Conservation (phyloP, 2,113 vertebrate genomes). For the Chiloscyllium plagiosum region DNA sequence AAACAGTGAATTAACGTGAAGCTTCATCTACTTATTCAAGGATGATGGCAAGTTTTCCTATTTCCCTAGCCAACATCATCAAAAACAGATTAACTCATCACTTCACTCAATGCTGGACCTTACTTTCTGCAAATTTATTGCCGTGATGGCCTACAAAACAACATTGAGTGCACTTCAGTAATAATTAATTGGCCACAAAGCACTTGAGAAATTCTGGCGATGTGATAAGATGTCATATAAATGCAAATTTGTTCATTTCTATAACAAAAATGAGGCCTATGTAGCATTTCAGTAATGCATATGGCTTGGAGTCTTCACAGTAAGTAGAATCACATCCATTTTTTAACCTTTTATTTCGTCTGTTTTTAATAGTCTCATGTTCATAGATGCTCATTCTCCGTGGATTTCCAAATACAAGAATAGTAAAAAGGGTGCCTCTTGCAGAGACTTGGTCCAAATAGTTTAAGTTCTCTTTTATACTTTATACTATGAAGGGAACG, state of each 20-base stretch:
- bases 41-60: background rate
- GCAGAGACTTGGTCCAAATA: background rate
- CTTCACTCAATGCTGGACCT: background rate
- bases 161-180: background rate
- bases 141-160: background rate
- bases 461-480: background rate
- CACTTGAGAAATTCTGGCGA: background rate
- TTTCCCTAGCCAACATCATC: background rate
- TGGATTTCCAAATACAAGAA: background rate
- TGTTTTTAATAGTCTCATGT: background rate
- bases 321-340: background rate
- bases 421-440: background rate
- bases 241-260: background rate
- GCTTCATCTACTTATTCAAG: background rate
- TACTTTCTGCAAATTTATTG: background rate
- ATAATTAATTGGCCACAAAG: background rate
- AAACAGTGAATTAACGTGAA: background rate
- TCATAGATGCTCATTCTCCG: background rate
- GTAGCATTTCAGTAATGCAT: background rate
- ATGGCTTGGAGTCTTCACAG: background rate
- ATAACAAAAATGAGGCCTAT: background rate
- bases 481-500: no score
- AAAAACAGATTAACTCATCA: background rate
- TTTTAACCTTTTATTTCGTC: background rate
- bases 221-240: background rate